Evolutionary conservation across 2,113 vertebrate species (phyloP).

Genomic region (Sinosuthora webbiana): DNA sequence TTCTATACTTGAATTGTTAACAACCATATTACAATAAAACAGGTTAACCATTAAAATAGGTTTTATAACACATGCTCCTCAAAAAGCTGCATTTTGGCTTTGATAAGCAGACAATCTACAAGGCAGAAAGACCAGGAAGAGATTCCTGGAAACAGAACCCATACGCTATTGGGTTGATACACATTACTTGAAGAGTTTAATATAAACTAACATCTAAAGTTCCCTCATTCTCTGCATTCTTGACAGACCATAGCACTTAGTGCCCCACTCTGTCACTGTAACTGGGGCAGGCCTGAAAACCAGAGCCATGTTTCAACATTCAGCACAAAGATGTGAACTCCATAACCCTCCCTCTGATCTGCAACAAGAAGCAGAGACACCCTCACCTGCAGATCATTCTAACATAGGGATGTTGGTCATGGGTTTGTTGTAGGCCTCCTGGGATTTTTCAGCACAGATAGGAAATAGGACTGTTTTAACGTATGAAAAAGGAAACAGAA

Average conservation of each 20-base stretch:
- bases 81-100: background rate
- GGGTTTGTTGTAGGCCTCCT: background rate
- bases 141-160: background rate
- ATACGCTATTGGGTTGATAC: background rate
- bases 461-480: background rate
- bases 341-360: background rate
- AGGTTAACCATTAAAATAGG: background rate
- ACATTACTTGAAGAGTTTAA: background rate
- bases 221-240: background rate
- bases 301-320: background rate
- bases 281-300: background rate
- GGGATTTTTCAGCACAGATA: background rate
- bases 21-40: background rate
- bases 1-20: background rate
- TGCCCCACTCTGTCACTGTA: background rate
- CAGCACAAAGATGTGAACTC: background rate
- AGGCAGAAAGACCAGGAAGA: background rate
- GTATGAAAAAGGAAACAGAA: background rate
- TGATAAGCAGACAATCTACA: background rate
- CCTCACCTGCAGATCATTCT: background rate
- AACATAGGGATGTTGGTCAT: background rate
- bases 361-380: background rate
- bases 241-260: background rate
- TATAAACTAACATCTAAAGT: accelerated
- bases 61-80: background rate